Percentiles rank a stretch among this genome's conserved stretches.
These are phyloP conservation scores for Brassicogethes aeneus DNA, from an alignment of 2,888 invertebrate species.

Conservation along the genomic window DNA sequence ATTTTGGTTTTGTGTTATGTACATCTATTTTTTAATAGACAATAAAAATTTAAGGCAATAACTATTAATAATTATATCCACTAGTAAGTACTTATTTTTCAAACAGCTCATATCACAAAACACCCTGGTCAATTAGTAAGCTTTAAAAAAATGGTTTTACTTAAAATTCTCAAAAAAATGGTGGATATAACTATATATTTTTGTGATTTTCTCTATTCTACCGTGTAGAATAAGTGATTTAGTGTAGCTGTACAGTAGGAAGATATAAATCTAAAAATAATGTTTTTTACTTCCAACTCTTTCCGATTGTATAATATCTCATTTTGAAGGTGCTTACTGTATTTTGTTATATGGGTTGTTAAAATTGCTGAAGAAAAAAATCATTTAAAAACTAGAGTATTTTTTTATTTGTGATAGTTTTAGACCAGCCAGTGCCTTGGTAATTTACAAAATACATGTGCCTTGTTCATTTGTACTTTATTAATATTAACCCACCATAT, in stretches of 20 bases:
- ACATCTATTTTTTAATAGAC: neutral
- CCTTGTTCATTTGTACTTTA: conserved; percentile 29
- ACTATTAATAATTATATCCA: neutral
- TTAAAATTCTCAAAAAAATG: neutral
- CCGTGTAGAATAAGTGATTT: neutral
- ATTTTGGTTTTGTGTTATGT: too few relatives aligned
- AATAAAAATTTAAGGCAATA: neutral
- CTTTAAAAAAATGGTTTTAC: neutral
- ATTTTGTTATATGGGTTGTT: neutral
- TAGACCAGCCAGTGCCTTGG: neutral
- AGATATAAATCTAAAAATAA: too few relatives aligned
- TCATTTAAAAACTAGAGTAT: neutral
- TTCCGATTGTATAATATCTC: neutral
- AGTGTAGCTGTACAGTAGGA: neutral
- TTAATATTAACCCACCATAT: conserved; percentile 57
- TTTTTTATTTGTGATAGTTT: neutral
- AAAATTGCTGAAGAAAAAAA: neutral
- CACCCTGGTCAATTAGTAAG: neutral
- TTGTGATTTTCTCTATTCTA: neutral
- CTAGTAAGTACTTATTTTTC: neutral
- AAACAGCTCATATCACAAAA: neutral
- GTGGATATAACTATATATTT: neutral
- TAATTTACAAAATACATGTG: neutral
- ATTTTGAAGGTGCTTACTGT: neutral
- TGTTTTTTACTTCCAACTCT: neutral